Evolutionary conservation across 2,888 invertebrate genomes (phyloP).

Genomic region (Cheilosia grossa): DNA sequence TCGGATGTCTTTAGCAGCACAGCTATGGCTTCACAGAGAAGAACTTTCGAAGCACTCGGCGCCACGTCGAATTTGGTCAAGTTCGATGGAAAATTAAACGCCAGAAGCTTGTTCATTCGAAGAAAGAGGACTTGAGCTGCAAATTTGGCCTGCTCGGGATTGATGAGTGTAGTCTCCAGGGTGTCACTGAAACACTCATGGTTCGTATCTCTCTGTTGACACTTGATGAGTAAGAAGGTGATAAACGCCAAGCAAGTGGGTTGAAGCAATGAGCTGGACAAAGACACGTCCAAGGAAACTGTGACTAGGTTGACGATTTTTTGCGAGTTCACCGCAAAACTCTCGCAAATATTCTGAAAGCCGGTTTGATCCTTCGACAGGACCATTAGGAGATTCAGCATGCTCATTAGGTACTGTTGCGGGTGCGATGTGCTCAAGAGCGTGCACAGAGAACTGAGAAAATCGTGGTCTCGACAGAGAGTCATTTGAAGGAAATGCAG

Average conservation of each 20-base stretch:
- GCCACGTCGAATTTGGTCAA: conserved; percentile 76
- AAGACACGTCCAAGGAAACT: conserved; percentile 73
- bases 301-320: conserved; percentile 76
- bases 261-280: conserved; percentile 75
- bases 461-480: conserved; percentile 79
- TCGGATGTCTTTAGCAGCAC: conserved; percentile 79
- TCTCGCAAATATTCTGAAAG: conserved; percentile 77
- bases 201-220: conserved; percentile 71
- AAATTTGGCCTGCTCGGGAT: conserved; percentile 21
- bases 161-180: conserved; percentile 53
- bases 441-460: conserved; percentile 61
- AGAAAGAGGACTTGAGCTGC: conserved; percentile 75
- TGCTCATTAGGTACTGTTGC: conserved; percentile 65
- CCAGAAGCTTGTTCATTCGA: conserved; percentile 77
- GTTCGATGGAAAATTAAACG: conserved; percentile 76
- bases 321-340: conserved; percentile 66
- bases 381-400: conserved; percentile 73
- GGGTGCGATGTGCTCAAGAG: conserved; percentile 62
- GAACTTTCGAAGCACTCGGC: conserved; percentile 76
- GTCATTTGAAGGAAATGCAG: conserved; percentile 78
- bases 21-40: conserved; percentile 79
- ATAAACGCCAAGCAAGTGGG: conserved; percentile 76
- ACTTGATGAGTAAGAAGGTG: conserved; percentile 77
- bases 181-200: conserved; percentile 70
- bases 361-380: conserved; percentile 78